Evolutionary conservation across 2,888 invertebrate genomes (phyloP).

Genomic region (Stenoptilia bipunctidactyla): DNA sequence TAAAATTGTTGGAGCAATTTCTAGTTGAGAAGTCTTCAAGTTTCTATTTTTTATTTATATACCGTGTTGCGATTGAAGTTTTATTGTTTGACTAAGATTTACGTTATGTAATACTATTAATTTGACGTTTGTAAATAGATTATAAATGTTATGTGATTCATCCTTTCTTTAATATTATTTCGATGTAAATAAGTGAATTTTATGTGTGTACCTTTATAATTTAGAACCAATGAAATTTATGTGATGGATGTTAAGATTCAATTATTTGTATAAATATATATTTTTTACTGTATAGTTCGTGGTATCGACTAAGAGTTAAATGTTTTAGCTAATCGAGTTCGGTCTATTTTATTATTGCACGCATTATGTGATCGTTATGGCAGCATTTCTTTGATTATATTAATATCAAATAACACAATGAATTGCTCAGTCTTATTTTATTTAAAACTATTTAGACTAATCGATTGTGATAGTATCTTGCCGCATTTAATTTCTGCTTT

Average conservation of each 20-base stretch:
- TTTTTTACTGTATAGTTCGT: conserved; percentile 57
- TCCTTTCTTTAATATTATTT: conserved; percentile 35
- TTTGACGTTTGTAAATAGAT: conserved; percentile 50
- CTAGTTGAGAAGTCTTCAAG: conserved; percentile 22
- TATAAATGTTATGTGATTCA: conserved; percentile 43
- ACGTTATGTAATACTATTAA: conserved; percentile 9
- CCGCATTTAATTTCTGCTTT: conserved; percentile 38
- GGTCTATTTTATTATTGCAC: conserved; percentile 19
- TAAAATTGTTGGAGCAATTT: conserved; percentile 38
- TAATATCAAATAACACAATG: conserved; percentile 15
- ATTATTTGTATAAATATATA: conserved; percentile 49
- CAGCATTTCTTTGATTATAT: conserved; percentile 1
- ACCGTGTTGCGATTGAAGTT: conserved; percentile 12
- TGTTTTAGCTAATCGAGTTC: conserved; percentile 34
- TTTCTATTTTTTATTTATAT: conserved; percentile 8
- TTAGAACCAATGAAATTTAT: conserved; percentile 46
- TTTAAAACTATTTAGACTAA: conserved; percentile 55
- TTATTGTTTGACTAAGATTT: conserved; percentile 11
- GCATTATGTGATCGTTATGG: not conserved
- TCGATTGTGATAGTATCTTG: conserved; percentile 62
- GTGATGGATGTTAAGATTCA: conserved; percentile 43
- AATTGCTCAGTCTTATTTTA: conserved; percentile 30
- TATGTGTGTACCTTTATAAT: conserved; percentile 38
- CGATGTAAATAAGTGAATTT: conserved; percentile 64
- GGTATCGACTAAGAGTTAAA: conserved; percentile 34